phyloP scores from a whole-genome alignment of 2,113 vertebrate genomes.

The Monopterus albus region DNA sequence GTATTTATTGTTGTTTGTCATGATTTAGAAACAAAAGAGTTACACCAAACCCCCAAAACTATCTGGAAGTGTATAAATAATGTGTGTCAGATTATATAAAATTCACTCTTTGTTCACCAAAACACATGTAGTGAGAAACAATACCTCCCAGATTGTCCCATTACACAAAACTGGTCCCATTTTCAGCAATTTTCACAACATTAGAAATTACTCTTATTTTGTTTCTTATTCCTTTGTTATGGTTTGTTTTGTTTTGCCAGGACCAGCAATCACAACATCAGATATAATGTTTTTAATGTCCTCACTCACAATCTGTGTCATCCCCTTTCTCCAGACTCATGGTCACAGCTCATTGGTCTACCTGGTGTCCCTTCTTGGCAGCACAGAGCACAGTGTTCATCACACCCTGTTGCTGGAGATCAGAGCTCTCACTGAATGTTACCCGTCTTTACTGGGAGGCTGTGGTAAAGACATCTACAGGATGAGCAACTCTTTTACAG shows the following conservation, averaged over 20 bases:
- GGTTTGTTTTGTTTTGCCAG: too few species aligned
- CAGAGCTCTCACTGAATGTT: slow-evolving; percentile 86
- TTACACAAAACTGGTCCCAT: background rate
- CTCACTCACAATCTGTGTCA: too few species aligned
- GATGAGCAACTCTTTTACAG: slow-evolving; percentile 94
- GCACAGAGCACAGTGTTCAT: slow-evolving; percentile 91
- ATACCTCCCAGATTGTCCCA: background rate
- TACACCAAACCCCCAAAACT: slow-evolving; percentile 1
- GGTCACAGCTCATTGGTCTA: slow-evolving; percentile 87
- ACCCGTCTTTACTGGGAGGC: slow-evolving; percentile 84
- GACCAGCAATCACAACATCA: too few species aligned
- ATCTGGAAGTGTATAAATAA: slow-evolving; percentile 16
- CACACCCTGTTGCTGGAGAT: slow-evolving; percentile 92
- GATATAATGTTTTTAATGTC: background rate
- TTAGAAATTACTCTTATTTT: background rate
- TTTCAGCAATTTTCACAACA: background rate
- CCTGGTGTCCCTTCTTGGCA: slow-evolving; percentile 90
- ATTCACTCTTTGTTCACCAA: background rate
- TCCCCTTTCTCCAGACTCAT: slow-evolving; percentile 75
- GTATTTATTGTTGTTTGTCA: slow-evolving; percentile 52
- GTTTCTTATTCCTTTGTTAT: too few species aligned
- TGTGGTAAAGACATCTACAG: slow-evolving; percentile 92
- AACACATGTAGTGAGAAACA: slow-evolving; percentile 1
- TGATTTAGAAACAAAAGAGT: slow-evolving; percentile 24
- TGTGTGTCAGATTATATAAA: slow-evolving; percentile 27